Percentiles rank a stretch among this genome's conserved stretches.
These are phyloP conservation scores for Urophycis tenuis DNA, from an alignment of 2,797 vertebrate genomes.

Conservation along the genomic window DNA sequence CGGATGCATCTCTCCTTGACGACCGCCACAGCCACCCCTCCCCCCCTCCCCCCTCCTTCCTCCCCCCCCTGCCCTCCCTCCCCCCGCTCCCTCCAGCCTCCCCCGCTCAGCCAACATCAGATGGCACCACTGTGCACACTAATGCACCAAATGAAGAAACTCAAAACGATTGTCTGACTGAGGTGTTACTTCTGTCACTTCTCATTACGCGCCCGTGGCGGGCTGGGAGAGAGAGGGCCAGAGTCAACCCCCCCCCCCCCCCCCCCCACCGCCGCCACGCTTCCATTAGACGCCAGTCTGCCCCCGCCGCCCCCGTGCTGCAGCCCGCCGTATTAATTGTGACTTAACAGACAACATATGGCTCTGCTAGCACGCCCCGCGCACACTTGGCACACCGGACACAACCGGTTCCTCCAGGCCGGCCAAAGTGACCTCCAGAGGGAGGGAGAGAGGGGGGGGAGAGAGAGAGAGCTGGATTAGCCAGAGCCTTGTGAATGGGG, in stretches of 20 bases:
- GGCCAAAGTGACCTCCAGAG: not conserved
- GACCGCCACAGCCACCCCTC: not conserved
- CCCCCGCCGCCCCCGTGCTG: not conserved
- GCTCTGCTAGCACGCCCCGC: not conserved
- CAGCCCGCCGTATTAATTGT: not conserved
- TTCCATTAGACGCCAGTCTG: not conserved
- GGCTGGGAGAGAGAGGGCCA: not conserved
- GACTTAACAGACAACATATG: not conserved
- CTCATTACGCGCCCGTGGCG: not conserved
- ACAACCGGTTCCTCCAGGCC: not conserved
- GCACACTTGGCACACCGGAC: not conserved
- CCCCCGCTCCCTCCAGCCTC: not conserved
- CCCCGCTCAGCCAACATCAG: not conserved
- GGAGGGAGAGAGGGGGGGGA: too few species aligned
- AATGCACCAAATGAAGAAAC: not conserved
- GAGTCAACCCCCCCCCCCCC: not conserved
- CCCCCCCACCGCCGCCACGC: not conserved
- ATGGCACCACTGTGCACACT: not conserved
- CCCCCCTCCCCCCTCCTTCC: not conserved
- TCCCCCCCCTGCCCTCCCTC: not conserved
- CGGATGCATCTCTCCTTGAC: not conserved
- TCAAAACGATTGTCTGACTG: not conserved
- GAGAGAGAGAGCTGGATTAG: not conserved
- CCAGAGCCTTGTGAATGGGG: not conserved
- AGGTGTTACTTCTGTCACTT: conserved; percentile 1